Conservation (phyloP, 2,888 invertebrate species). For the Ametastegia equiseti region DNA sequence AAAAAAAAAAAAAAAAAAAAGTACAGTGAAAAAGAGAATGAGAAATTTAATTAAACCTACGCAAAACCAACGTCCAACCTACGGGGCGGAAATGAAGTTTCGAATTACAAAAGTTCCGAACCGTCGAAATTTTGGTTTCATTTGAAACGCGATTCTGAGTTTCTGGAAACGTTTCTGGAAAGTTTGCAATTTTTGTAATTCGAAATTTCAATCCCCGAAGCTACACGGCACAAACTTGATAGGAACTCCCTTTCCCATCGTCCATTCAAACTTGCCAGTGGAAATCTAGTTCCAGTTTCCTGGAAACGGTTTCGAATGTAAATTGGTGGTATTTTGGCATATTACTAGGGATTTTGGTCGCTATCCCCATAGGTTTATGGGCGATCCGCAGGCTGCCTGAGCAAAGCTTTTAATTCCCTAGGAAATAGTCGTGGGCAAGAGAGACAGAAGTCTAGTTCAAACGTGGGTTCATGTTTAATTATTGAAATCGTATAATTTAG, state of each 20-base stretch:
- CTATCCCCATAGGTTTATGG: not conserved
- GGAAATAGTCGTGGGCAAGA: not conserved
- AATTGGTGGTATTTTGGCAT: not conserved
- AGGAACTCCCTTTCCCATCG: no score
- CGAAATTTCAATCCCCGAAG: no score
- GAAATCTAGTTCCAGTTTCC: no score
- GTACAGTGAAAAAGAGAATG: no score
- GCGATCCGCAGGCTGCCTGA: not conserved
- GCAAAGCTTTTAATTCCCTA: slow-evolving; percentile 27
- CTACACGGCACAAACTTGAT: no score
- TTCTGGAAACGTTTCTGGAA: no score
- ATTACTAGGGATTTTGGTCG: not conserved
- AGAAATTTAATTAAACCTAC: not conserved
- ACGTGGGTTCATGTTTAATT: not conserved
- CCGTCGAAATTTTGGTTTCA: no score
- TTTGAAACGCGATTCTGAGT: no score
- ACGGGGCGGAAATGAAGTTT: no score
- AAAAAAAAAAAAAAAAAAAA: not conserved
- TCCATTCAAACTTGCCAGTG: no score
- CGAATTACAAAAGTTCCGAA: no score
- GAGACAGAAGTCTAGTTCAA: not conserved
- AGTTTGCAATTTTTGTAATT: no score
- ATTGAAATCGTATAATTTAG: slow-evolving; percentile 18
- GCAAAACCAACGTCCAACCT: slow-evolving; percentile 6
- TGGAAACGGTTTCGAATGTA: not conserved